phyloP scores from a whole-genome alignment of 2,113 vertebrate genomes.

The Psettodes erumei region DNA sequence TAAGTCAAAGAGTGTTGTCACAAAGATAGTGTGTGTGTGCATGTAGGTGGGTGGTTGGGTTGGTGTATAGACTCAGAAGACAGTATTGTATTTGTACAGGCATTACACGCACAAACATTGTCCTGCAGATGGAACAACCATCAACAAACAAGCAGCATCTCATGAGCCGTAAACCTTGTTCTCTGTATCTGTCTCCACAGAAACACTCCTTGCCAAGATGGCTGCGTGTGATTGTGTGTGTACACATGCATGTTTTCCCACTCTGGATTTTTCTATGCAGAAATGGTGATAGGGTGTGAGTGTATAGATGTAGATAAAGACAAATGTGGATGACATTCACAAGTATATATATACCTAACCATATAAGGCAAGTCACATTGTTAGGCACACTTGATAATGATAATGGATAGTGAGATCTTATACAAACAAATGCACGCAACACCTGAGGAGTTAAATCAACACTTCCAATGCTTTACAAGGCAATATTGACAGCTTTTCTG shows the following conservation, averaged over 20 bases:
- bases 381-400: background rate
- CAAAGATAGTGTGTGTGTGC: constrained; percentile 1
- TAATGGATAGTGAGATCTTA: background rate
- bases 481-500: constrained; percentile 11
- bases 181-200: background rate
- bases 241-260: background rate
- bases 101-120: constrained; percentile 37
- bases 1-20: background rate
- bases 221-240: background rate
- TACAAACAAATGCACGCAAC: background rate
- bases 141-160: constrained; percentile 32
- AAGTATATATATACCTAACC: background rate
- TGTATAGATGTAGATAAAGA: background rate
- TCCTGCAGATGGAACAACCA: constrained; percentile 11
- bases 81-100: constrained; percentile 26
- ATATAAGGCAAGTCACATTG: background rate
- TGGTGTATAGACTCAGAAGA: constrained; percentile 22
- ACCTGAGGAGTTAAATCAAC: background rate
- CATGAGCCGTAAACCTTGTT: constrained; percentile 4
- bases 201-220: background rate
- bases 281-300: no score
- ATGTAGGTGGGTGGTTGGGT: background rate
- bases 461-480: constrained; percentile 8
- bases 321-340: background rate
- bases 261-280: background rate